These are phyloP conservation scores for Sphaerodactylus townsendi DNA, from an alignment of 2,113 vertebrate species.

Conservation along the genomic window DNA sequence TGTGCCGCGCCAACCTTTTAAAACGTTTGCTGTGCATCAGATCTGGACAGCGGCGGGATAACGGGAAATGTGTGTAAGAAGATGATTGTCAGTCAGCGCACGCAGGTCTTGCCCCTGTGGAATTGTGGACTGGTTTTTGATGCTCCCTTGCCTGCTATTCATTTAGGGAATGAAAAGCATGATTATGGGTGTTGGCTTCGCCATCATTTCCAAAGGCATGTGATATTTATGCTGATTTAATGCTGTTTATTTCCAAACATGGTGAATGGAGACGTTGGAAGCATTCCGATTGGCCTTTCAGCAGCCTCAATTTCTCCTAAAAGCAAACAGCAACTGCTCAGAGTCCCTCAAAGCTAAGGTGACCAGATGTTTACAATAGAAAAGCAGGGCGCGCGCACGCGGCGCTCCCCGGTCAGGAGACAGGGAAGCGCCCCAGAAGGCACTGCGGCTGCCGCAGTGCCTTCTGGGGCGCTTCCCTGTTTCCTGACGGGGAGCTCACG, in stretches of 20 bases:
- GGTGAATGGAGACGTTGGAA: not conserved
- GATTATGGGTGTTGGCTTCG: not conserved
- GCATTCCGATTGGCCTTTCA: not conserved
- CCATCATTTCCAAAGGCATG: not conserved
- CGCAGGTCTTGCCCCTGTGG: not conserved
- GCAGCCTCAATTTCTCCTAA: not conserved
- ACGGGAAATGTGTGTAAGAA: no score
- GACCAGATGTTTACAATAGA: no score
- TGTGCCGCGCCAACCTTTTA: no score
- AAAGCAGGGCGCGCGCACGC: no score
- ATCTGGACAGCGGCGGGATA: no score
- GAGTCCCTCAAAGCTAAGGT: not conserved
- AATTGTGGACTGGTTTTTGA: not conserved
- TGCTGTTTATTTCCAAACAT: not conserved
- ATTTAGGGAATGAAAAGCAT: not conserved
- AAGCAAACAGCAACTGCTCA: not conserved
- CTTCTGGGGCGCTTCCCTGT: no score
- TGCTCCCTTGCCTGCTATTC: not conserved
- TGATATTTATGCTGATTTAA: not conserved
- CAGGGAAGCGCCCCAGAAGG: no score
- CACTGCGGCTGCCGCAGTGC: no score
- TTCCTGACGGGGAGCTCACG: no score
- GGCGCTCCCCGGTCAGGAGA: no score
- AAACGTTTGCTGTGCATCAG: no score
- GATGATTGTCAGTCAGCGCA: no score